These are phyloP conservation scores for Lagodon rhomboides DNA, from an alignment of 2,797 vertebrate species.

Conservation along the genomic window DNA sequence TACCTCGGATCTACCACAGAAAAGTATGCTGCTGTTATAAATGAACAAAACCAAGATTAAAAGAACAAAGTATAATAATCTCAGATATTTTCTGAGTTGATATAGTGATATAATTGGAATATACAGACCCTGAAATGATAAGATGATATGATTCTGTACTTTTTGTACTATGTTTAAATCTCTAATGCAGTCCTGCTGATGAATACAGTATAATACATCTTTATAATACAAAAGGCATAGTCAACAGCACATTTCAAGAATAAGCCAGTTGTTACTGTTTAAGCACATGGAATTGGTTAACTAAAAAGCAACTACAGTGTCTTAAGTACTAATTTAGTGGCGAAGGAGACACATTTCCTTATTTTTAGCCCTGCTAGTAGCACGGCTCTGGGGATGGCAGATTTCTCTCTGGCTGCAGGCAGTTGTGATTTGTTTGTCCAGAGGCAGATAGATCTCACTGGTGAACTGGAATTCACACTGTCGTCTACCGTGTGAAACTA, in stretches of 20 bases:
- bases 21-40: background rate
- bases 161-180: background rate
- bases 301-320: background rate
- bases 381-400: background rate
- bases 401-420: conserved; percentile 6
- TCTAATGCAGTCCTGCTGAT: background rate
- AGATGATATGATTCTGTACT: background rate
- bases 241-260: background rate
- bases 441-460: background rate
- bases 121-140: background rate
- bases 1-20: too few species aligned
- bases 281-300: background rate
- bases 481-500: conserved; percentile 28
- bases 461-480: background rate
- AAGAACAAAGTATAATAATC: background rate
- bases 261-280: background rate
- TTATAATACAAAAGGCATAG: background rate
- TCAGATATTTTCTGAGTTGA: background rate
- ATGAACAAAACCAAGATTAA: background rate
- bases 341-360: background rate
- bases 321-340: background rate
- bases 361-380: background rate
- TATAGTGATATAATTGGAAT: background rate
- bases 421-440: conserved; percentile 8
- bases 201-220: background rate